These are phyloP conservation scores for Delichon dasypus DNA, from an alignment of 2,797 vertebrate species.

Conservation along the genomic window DNA sequence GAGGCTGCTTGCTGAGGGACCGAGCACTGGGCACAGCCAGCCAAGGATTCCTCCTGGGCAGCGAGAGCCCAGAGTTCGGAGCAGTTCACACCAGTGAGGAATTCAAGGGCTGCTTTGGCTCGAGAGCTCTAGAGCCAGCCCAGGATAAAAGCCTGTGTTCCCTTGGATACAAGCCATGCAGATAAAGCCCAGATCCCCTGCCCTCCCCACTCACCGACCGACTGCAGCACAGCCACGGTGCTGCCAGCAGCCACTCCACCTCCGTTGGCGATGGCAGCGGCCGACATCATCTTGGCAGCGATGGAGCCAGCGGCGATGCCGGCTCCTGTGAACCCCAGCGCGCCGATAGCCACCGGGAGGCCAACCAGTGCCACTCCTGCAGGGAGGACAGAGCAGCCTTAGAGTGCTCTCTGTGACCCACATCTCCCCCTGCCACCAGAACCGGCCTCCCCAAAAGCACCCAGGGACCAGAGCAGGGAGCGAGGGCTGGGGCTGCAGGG, in stretches of 20 bases:
- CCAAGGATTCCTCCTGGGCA: too few relatives aligned
- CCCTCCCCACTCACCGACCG: neutral
- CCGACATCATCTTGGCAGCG: slow-evolving; percentile 34
- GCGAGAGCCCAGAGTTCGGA: fast-evolving
- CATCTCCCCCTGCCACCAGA: fast-evolving
- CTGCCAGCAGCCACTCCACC: neutral
- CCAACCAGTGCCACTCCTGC: fast-evolving
- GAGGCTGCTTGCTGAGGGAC: neutral
- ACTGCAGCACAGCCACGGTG: neutral
- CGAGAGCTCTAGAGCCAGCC: too few relatives aligned
- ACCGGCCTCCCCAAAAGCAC: fast-evolving
- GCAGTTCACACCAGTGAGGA: fast-evolving
- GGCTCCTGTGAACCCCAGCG: fast-evolving
- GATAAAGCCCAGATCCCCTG: neutral
- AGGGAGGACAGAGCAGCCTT: fast-evolving
- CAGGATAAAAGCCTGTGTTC: fast-evolving
- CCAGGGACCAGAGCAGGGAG: fast-evolving
- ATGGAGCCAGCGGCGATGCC: neutral
- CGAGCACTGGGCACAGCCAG: fast-evolving
- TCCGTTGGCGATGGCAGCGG: neutral
- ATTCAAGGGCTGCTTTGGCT: neutral
- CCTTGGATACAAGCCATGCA: fast-evolving
- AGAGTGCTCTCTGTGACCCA: fast-evolving
- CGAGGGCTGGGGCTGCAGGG: neutral
- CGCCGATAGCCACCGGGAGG: fast-evolving